Percentiles rank a stretch among this genome's conserved stretches.
Conservation (phyloP, 92 coral and sea anemone genomes). For the Pocillopora meandrina region DNA sequence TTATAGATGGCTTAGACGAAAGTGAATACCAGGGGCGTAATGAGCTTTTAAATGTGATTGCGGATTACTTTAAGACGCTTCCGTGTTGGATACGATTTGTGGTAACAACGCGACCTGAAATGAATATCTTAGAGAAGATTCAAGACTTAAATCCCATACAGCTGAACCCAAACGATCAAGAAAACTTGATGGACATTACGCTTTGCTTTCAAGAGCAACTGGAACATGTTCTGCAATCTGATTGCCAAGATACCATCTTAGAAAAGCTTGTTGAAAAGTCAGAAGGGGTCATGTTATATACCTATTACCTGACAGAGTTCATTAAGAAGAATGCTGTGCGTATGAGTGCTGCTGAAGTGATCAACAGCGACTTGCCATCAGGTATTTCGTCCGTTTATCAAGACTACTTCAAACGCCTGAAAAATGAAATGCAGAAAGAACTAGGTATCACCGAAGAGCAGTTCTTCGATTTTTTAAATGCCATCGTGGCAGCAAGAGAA, state of each 20-base stretch:
- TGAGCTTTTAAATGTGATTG: conserved; percentile 45
- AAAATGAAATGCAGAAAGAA: conserved; percentile 4
- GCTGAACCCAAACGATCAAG: conserved; percentile 40
- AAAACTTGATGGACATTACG: conserved; percentile 38
- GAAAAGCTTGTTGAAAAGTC: conserved; percentile 44
- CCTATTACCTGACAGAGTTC: conserved; percentile 16
- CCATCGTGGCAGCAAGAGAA: conserved; percentile 25
- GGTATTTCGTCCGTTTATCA: conserved; percentile 28
- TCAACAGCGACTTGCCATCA: conserved; percentile 9
- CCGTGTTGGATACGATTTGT: conserved; percentile 61
- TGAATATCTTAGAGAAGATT: conserved; percentile 19
- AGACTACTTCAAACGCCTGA: conserved; percentile 20
- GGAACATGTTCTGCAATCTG: conserved; percentile 2
- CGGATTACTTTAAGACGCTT: conserved; percentile 37
- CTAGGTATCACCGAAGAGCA: conserved; percentile 5
- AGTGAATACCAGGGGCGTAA: conserved; percentile 42
- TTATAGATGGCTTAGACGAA: conserved; percentile 65
- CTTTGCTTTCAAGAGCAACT: conserved; percentile 35
- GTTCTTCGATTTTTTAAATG: conserved; percentile 6
- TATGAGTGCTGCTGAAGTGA: background rate
- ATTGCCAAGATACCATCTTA: background rate
- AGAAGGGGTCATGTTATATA: conserved; percentile 28
- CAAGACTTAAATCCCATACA: conserved; percentile 22
- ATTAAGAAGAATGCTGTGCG: background rate
- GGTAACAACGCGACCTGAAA: conserved; percentile 65